Conservation (phyloP, 2,888 invertebrate genomes). For the Caenorhabditis panamensis region DNA sequence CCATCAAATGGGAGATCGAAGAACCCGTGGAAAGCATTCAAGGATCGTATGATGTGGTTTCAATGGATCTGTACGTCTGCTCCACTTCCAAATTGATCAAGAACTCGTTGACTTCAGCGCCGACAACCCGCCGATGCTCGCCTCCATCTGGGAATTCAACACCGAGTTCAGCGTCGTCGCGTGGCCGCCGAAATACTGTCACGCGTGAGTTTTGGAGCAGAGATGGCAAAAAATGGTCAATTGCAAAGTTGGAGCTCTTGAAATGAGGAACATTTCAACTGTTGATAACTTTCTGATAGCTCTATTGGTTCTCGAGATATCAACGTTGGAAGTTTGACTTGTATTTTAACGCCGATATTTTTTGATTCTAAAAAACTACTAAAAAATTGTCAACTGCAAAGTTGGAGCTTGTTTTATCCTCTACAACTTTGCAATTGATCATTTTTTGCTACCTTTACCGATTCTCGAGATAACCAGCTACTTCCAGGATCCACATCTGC, state of each 20-base stretch:
- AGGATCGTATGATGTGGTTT: not conserved
- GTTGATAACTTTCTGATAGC: not conserved
- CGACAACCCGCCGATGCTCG: constrained; percentile 34
- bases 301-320: not conserved
- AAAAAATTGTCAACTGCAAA: not conserved
- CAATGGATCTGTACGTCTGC: not conserved
- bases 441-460: not conserved
- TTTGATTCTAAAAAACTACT: too few relatives aligned
- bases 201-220: constrained; percentile 32
- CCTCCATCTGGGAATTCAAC: constrained; percentile 11
- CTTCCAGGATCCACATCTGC: constrained; percentile 34
- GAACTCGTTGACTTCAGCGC: constrained; percentile 16
- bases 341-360: too few relatives aligned
- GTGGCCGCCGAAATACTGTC: constrained; percentile 46
- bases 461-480: not conserved
- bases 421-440: not conserved
- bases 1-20: not conserved
- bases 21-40: constrained; percentile 8
- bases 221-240: not conserved
- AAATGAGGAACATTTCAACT: not conserved
- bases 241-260: not conserved
- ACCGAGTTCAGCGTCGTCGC: constrained; percentile 19
- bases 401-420: not conserved
- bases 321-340: too few relatives aligned
- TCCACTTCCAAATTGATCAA: too few relatives aligned